These are phyloP conservation scores for Gallinago solitaria DNA, from an alignment of 2,797 vertebrate species.

Conservation along the genomic window DNA sequence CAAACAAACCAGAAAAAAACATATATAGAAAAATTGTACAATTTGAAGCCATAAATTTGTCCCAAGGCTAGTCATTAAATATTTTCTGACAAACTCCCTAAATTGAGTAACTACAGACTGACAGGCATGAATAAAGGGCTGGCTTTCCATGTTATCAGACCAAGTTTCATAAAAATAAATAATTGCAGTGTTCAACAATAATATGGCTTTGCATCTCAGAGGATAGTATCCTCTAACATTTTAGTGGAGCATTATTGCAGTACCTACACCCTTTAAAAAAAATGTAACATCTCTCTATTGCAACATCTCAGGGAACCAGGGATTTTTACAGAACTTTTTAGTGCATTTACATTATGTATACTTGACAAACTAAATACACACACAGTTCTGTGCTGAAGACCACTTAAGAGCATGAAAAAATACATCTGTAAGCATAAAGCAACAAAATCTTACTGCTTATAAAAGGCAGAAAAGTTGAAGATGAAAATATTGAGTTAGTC, in stretches of 20 bases:
- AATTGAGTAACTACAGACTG: neutral
- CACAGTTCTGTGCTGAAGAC: neutral
- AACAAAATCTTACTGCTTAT: neutral
- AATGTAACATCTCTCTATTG: neutral
- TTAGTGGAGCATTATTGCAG: neutral
- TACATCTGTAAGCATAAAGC: neutral
- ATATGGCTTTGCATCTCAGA: neutral
- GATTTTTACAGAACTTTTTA: neutral
- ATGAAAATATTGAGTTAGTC: slow-evolving; percentile 25
- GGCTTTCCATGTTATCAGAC: neutral
- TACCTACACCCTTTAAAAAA: neutral
- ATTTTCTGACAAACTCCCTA: neutral
- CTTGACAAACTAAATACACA: neutral
- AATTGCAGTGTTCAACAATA: neutral
- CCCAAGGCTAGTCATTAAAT: neutral
- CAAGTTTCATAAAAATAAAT: neutral
- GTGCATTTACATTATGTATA: neutral
- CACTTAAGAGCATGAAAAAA: slow-evolving; percentile 11
- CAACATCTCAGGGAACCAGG: neutral
- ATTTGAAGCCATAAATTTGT: neutral
- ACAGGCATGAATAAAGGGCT: neutral
- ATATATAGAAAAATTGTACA: neutral
- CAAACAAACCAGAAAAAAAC: neutral
- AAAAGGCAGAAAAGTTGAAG: slow-evolving; percentile 30
- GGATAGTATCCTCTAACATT: neutral